Evolutionary conservation across 1,140 invertebrate genomes (phyloP).

Genomic region (Drosophila suzukii): DNA sequence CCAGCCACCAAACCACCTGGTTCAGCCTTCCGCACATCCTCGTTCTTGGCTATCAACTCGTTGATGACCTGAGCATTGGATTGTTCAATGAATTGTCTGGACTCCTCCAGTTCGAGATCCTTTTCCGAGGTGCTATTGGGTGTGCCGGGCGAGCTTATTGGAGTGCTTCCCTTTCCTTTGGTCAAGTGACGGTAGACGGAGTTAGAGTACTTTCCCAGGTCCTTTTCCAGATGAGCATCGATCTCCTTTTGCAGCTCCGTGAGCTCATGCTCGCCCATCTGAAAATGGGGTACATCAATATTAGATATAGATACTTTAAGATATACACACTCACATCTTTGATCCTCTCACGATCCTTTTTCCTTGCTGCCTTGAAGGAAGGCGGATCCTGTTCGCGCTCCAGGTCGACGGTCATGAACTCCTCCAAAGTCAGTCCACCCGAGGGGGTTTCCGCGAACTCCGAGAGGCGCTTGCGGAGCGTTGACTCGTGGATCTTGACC

Average conservation of each 20-base stretch:
- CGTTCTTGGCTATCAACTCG: conserved; percentile 80
- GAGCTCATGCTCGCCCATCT: conserved; percentile 87
- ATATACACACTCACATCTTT: conserved; percentile 87
- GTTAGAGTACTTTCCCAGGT: conserved; percentile 85
- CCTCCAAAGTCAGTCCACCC: conserved; percentile 94
- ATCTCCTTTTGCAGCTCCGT: conserved; percentile 90
- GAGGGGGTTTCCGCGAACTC: conserved; percentile 99
- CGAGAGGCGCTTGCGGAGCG: conserved; percentile 94
- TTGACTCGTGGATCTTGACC: conserved; percentile 98
- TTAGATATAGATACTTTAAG: not conserved
- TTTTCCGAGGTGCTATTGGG: conserved; percentile 33
- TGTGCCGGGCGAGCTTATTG: conserved; percentile 7
- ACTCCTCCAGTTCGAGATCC: conserved; percentile 84
- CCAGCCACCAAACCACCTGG: conserved; percentile 31
- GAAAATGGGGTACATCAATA: not conserved
- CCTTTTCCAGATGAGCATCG: conserved; percentile 89
- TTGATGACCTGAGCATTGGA: conserved; percentile 86
- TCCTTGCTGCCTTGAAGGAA: conserved; percentile 94
- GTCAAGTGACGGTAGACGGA: conserved; percentile 51
- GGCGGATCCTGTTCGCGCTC: conserved; percentile 99
- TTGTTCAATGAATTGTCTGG: conserved; percentile 86
- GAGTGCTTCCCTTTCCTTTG: conserved; percentile 16
- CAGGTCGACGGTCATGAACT: conserved; percentile 98
- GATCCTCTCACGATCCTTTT: conserved; percentile 93
- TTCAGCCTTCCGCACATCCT: conserved; percentile 34